Base-by-base conservation (phyloP, 2,113 vertebrate genomes). In the Hirundichthys speculiger region DNA sequence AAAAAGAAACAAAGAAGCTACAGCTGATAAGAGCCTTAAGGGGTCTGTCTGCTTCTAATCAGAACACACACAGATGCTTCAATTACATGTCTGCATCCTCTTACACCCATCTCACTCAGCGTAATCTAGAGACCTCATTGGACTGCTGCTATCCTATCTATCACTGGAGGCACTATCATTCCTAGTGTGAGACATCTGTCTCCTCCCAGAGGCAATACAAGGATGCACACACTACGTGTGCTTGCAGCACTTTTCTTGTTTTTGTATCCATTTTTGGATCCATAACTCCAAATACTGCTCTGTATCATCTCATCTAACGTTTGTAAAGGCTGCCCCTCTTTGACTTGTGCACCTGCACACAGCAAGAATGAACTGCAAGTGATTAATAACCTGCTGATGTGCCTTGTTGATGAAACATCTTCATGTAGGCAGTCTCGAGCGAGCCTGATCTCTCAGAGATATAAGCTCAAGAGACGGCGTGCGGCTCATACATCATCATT, bases 171-270 rank as follows among this genome's bases (percentile, higher is more conserved):
- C 77, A 57, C 69, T 86, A 79, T 90, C 82, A 73, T 51, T 86
- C 63, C 79, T 69, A 62, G 86, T 80, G 81, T 73, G 86, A 74
- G 86, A 89, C 89, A 91, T 87, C 87, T 91, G 88, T 86, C 82
- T 83, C 76, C 62, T 82, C 80, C 86, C 69, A 50, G 63, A 69
- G 86, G 87, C 86, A 25, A 64, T 53, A 43, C 53, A 69, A 61
- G 69, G 60, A 80, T 69, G 77, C 78, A 56, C 80, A 67, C 62
- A 48, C 39, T 45, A 30, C 39, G 56, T 39, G 52, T 62, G 55
- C 47, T 56, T 47, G 46, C 46, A 48, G 50, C 76, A 64, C 59
- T 80, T 75, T 69, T 74, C 75, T 41, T 65, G 50, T 83, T 73
- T 52, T 16, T 22, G 22, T 41, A 46, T 58, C 45, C 65, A 55